A percentile compares a stretch with the other conserved stretches of the same genome.
These are phyloP conservation scores for Acanthococcus lagerstroemiae DNA, from an alignment of 2,888 invertebrate genomes.

Conservation along the genomic window DNA sequence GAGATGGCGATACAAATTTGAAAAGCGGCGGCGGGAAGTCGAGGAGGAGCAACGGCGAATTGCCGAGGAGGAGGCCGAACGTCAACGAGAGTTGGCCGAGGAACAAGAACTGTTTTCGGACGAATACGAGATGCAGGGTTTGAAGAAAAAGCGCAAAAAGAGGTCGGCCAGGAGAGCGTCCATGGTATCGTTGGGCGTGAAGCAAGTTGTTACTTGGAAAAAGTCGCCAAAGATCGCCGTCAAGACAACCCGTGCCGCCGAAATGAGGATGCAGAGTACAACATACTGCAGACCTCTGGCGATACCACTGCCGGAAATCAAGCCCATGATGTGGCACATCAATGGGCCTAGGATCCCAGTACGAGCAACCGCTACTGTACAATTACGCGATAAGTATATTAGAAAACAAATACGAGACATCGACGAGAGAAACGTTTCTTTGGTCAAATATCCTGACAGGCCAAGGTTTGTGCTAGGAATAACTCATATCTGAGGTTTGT, in stretches of 20 bases:
- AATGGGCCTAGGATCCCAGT: constrained; percentile 6
- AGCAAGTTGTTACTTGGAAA: constrained; percentile 14
- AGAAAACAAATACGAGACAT: too few species aligned
- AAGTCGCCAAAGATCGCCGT: background rate
- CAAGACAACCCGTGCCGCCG: background rate
- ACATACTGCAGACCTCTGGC: background rate
- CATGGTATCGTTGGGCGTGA: constrained; percentile 23
- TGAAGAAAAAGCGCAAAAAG: constrained; percentile 17
- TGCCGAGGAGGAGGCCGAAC: constrained; percentile 1
- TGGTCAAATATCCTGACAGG: too few species aligned
- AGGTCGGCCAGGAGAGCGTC: constrained; percentile 16
- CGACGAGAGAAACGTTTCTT: too few species aligned
- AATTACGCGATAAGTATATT: constrained; percentile 11
- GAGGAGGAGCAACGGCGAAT: constrained; percentile 1
- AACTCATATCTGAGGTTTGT: too few species aligned
- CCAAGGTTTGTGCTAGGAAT: too few species aligned
- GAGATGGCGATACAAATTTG: background rate
- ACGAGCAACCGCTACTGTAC: background rate
- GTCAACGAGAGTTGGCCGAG: constrained; percentile 3
- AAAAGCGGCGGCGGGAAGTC: background rate
- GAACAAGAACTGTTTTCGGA: constrained; percentile 10
- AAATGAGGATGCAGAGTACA: background rate
- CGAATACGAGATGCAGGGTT: constrained; percentile 3
- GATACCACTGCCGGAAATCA: background rate
- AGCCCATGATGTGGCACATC: background rate